These are phyloP conservation scores for Pangasius djambal DNA, from an alignment of 2,797 vertebrate genomes.

Conservation along the genomic window DNA sequence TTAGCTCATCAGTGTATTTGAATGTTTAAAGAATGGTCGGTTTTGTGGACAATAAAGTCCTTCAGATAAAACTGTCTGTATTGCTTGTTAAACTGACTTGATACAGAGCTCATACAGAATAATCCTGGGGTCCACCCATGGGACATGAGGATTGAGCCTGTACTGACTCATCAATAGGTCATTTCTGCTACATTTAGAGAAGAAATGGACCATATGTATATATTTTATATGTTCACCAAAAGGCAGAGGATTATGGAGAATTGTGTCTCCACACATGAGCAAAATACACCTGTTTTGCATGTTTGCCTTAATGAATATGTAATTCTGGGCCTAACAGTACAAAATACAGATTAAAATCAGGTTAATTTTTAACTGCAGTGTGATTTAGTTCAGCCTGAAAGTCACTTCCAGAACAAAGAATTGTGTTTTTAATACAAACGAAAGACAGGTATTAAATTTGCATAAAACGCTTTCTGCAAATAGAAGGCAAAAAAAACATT, in stretches of 20 bases:
- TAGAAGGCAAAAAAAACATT: neutral
- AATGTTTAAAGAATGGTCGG: neutral
- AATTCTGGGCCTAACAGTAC: neutral
- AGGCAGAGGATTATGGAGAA: neutral
- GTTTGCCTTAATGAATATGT: neutral
- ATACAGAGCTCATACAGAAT: neutral
- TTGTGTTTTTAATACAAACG: neutral
- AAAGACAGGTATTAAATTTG: neutral
- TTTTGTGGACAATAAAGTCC: neutral
- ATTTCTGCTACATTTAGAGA: neutral
- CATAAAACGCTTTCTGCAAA: neutral
- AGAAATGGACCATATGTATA: neutral
- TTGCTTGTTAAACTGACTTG: neutral
- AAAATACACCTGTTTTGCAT: neutral
- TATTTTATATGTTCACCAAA: neutral
- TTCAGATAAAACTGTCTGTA: neutral
- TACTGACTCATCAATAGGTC: conserved; percentile 3
- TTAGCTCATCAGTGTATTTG: neutral
- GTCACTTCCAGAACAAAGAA: neutral
- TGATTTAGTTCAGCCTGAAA: neutral
- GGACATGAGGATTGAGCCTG: neutral
- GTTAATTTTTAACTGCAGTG: neutral
- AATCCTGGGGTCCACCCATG: neutral
- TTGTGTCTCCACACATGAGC: neutral
- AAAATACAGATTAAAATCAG: neutral